Base-by-base conservation (phyloP, 2,888 invertebrate species). In the Rhabditoides inermis region DNA sequence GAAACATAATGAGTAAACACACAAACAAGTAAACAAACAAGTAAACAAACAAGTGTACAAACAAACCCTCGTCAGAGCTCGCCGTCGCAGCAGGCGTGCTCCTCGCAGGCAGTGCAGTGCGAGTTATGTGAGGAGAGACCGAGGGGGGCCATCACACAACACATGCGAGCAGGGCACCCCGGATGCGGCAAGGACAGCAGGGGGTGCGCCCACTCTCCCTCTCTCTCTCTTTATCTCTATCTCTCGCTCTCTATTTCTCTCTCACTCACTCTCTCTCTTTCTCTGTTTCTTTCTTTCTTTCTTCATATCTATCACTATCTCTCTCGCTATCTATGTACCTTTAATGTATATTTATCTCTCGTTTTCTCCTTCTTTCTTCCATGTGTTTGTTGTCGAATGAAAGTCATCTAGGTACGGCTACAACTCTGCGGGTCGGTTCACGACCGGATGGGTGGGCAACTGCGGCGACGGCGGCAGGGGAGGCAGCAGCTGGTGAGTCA, bases 321-420 rank as follows among this genome's bases (percentile, higher is more conserved):
- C n/a, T n/a, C n/a, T n/a, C n/a, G n/a, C n/a, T n/a, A n/a, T n/a
- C n/a, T n/a, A n/a, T n/a, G n/a, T n/a, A n/a, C n/a, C n/a, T n/a
- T n/a, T n/a, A n/a, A n/a, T n/a, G n/a, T n/a, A n/a, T n/a, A n/a
- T n/a, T n/a, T n/a, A n/a, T n/a, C n/a, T n/a, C n/a, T n/a, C n/a
- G n/a, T n/a, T n/a, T n/a, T n/a, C n/a, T n/a, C n/a, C n/a, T n/a
- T n/a, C n/a, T n/a, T n/a, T n/a, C n/a, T n/a, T n/a, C n/a, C n/a
- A n/a, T n/a, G n/a, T n/a, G n/a, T n/a, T n/a, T n/a, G n/a, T n/a
- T n/a, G n/a, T n/a, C n/a, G n/a, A n/a, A n/a, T n/a, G n/a, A n/a
- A n/a, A n/a, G n/a, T n/a, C n/a, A n/a, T n/a, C n/a, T n/a, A n/a
- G 88, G 0, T 86, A 87, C 77, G 94, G 92, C 0, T 94, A 90